These are phyloP conservation scores for Sphenodon punctatus DNA, from an alignment of 2,797 vertebrate species.

Conservation along the genomic window DNA sequence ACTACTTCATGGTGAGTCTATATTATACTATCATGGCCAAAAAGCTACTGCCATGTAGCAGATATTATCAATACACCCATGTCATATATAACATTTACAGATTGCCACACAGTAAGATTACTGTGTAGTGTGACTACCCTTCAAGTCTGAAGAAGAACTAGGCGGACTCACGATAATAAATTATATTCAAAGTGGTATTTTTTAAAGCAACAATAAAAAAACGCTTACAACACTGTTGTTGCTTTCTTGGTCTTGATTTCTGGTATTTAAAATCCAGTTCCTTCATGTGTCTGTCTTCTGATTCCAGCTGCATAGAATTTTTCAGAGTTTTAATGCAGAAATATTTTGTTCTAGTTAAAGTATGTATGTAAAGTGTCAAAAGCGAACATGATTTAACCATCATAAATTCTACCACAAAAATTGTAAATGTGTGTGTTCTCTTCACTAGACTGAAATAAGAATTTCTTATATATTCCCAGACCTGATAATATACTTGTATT, in stretches of 20 bases:
- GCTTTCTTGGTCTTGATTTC: constrained; percentile 67
- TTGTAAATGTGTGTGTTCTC: constrained; percentile 44
- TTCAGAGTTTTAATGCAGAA: constrained; percentile 53
- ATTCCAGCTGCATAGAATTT: constrained; percentile 53
- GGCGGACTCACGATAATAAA: constrained; percentile 59
- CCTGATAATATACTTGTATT: constrained; percentile 35
- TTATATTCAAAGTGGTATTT: constrained; percentile 67
- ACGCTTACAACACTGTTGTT: constrained; percentile 71
- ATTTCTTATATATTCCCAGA: constrained; percentile 30
- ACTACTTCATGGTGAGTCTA: no score
- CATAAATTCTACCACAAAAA: constrained; percentile 47
- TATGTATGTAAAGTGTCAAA: constrained; percentile 31
- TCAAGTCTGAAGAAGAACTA: no score
- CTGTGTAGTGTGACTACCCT: no score
- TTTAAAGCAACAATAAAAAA: no score
- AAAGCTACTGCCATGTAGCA: no score
- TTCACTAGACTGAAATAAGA: constrained; percentile 55
- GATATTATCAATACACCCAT: no score
- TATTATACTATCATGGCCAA: no score
- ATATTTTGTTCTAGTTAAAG: constrained; percentile 59
- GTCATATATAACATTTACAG: no score
- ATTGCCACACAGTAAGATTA: no score
- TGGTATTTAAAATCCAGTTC: constrained; percentile 71
- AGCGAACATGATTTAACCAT: constrained; percentile 41
- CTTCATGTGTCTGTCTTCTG: constrained; percentile 66